Base-by-base conservation (phyloP, 2,888 invertebrate species). In the Caenorhabditis sp. region DNA sequence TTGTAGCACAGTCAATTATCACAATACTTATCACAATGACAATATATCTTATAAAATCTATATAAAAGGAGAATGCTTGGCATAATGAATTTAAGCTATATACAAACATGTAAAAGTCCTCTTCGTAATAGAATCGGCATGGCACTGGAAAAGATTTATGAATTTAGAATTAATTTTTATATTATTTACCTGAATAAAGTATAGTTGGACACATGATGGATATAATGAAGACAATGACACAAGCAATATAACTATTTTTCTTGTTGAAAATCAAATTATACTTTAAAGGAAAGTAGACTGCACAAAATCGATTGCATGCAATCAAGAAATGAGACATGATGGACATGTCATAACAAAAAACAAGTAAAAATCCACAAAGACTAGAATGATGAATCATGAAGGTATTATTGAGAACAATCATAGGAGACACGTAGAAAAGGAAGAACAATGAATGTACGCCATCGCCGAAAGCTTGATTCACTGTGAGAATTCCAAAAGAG, bases 401-500 rank as follows among this genome's bases (percentile, higher is more conserved):
- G 3, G 23, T 17, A 49, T 53, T 56, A 43, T 43, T 70, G 72
- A 70, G 65, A 26, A 73, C 59, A 14, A 73, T 67, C 50, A 64
- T 73, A 1, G 77, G 77, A 12, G 69, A 60, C 14, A 70, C 69
- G 50, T 67, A 73, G 17, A 77, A 49, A 3, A 70, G 43, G 56
- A 73, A 70, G 1, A 70, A 27, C 12, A 70, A 67, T 8, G 69
- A 63, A 56, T 73, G 63, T 17, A 77, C 36, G 0, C 72, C 73
- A 53, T 77, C 77, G n/a, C 67, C 72, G 3, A 73, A 26, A 23
- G 73, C 73, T 56, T 78, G 79, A 20, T 67, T 70, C 4, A 71
- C 61, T 1, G 74, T 67, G 0, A 79, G 62, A 26, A 70, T 65
- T 20, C 74, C 76, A 56, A 79, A 79, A 12, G 77, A 64, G 53